These are phyloP conservation scores for Antechinus flavipes DNA, from an alignment of 2,113 vertebrate species.

Conservation along the genomic window DNA sequence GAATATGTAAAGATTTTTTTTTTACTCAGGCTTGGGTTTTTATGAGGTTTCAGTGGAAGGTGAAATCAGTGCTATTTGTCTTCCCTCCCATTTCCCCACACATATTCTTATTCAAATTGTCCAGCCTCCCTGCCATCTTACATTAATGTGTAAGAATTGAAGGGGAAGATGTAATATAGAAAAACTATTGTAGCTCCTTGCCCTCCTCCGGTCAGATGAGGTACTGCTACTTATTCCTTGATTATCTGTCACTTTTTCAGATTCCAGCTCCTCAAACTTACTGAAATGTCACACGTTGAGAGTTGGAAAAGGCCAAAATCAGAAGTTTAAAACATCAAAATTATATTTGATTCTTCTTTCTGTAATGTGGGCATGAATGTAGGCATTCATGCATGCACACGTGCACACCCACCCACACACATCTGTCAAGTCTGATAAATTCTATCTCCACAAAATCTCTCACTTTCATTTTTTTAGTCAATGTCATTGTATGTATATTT, in stretches of 20 bases:
- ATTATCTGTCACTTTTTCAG: neutral
- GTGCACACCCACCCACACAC: too few species aligned
- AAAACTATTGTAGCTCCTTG: neutral
- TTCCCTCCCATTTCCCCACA: neutral
- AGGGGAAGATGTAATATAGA: neutral
- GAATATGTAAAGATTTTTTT: neutral
- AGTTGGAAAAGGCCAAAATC: neutral
- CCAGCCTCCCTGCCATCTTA: neutral
- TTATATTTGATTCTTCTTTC: neutral
- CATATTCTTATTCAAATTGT: neutral
- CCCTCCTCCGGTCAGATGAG: neutral
- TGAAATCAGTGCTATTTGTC: neutral
- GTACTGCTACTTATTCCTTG: neutral
- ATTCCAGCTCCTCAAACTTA: neutral
- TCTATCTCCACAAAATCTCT: neutral
- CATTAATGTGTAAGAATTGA: neutral
- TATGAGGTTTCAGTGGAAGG: neutral
- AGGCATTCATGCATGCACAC: too few species aligned
- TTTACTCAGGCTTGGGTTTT: neutral
- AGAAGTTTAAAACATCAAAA: neutral
- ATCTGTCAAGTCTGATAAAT: neutral
- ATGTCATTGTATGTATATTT: too few species aligned
- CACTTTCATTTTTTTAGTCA: neutral
- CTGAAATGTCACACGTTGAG: neutral
- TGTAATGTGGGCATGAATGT: neutral